A percentile compares a stretch with the other conserved stretches of the same genome.
phyloP scores from a whole-genome alignment of 2,113 vertebrate genomes.

The Pygoscelis antarcticus region DNA sequence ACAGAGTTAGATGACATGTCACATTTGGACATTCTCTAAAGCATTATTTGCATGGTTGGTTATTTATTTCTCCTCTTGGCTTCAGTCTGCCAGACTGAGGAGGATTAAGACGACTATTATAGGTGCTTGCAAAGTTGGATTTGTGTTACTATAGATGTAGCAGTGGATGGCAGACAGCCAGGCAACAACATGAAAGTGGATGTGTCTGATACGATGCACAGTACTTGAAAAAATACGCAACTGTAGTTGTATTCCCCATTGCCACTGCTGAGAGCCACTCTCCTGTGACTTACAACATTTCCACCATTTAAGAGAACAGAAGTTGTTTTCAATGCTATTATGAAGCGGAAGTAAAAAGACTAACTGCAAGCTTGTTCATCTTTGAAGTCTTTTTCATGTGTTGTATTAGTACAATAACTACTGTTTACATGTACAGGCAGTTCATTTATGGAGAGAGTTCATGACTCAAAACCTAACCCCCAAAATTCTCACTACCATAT shows the following conservation, averaged over 20 bases:
- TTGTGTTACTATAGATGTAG: neutral
- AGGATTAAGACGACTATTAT: conserved; percentile 6
- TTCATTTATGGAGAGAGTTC: neutral
- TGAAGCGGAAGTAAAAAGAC: neutral
- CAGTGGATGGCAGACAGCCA: neutral
- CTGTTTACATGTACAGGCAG: neutral
- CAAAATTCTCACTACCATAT: neutral
- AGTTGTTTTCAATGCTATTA: neutral
- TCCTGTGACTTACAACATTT: neutral
- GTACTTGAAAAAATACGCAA: neutral
- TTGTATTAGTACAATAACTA: neutral
- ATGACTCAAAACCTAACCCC: neutral
- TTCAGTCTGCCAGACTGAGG: neutral
- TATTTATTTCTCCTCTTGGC: neutral
- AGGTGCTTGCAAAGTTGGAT: neutral
- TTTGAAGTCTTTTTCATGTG: neutral
- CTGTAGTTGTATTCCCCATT: neutral
- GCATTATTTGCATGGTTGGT: neutral
- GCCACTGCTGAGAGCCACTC: neutral
- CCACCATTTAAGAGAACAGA: neutral
- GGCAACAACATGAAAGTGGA: neutral
- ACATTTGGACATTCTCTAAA: neutral
- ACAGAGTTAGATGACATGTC: neutral
- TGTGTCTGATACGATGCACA: neutral
- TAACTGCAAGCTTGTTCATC: neutral